Base-by-base conservation (phyloP, 2,113 vertebrate species). In the Scomber japonicus region DNA sequence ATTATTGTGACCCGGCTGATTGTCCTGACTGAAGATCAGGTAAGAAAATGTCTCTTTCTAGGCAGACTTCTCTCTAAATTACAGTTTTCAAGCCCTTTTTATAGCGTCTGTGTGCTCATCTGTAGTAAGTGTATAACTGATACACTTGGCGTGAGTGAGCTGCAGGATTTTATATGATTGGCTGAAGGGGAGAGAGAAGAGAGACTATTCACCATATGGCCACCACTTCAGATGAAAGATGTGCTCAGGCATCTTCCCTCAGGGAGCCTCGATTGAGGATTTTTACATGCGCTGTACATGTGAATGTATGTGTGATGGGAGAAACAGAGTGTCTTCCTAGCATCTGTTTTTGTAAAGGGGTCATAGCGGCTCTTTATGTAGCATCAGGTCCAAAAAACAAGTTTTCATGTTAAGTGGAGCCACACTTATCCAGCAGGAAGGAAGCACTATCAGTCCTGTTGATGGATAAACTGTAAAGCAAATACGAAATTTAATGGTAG, bases 1-100 rank as follows among this genome's bases (percentile, higher is more conserved):
- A 99, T 99, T 93, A 97, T 99, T 94, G 97, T 99, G 94, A 98
- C 97, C 72, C 96, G 98, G 57, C 93, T 99, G 93, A 99, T 99
- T 89, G 96, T 99, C 91, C 97, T 99, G 82, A 99, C 98, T 4
- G 98, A 99, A 94, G 98, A 99, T 91, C 98, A 99, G 97, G 97
- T 99, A 94, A 96, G 96, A 56, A 54, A 54, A 0, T 35, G 13
- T 9, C 9, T 13, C n/a, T 50, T 21, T 50, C 11, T 45, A n/a
- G 3, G 3, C 6, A 0, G 5, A 50, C 7, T 8, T 35, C 31
- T 35, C 35, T 9, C 35, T 40, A 40, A 40, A 40, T 40, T 40
- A 40, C 35, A 40, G 35, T 40, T 40, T 40, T 40, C 35, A 9
- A 66, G 44, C 4, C 5, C 21, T 14, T 54, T 57, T 70, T 48